These are phyloP conservation scores for Perizoma flavofasciatum DNA, from an alignment of 2,888 invertebrate genomes.

Conservation along the genomic window DNA sequence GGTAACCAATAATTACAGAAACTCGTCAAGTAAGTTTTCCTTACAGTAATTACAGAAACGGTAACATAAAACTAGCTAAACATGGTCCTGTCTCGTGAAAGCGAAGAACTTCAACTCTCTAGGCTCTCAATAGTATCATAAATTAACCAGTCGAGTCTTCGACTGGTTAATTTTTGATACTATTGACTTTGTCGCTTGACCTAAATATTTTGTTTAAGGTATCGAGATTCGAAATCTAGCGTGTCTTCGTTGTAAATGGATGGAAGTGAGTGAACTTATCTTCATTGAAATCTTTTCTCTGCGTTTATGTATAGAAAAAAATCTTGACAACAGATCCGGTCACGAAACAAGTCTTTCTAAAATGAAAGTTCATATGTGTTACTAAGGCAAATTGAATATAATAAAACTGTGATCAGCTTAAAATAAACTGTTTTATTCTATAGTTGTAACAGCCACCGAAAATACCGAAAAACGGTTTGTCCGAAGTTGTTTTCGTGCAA, in stretches of 20 bases:
- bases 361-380: slow-evolving; percentile 5
- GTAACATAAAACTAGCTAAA: slow-evolving; percentile 2
- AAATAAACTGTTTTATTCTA: slow-evolving; percentile 29
- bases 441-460: slow-evolving; percentile 32
- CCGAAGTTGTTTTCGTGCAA: background rate
- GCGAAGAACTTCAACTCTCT: slow-evolving; percentile 8
- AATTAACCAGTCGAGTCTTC: no score
- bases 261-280: slow-evolving; percentile 3
- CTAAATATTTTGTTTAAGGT: slow-evolving; percentile 25
- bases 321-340: background rate
- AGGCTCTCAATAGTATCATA: no score
- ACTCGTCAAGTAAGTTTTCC: slow-evolving; percentile 13
- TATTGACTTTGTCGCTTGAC: slow-evolving; percentile 27
- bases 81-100: slow-evolving; percentile 6
- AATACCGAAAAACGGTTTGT: slow-evolving; percentile 18
- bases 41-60: slow-evolving; percentile 12
- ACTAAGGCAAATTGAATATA: slow-evolving; percentile 15
- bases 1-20: slow-evolving; percentile 14
- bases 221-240: slow-evolving; percentile 19
- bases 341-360: background rate
- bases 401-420: slow-evolving; percentile 18
- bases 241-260: slow-evolving; percentile 18
- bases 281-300: background rate
- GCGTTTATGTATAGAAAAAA: background rate
- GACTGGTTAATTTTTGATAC: slow-evolving; percentile 23